Conservation (phyloP, 2,888 invertebrate species). For the Netelia melanura region DNA sequence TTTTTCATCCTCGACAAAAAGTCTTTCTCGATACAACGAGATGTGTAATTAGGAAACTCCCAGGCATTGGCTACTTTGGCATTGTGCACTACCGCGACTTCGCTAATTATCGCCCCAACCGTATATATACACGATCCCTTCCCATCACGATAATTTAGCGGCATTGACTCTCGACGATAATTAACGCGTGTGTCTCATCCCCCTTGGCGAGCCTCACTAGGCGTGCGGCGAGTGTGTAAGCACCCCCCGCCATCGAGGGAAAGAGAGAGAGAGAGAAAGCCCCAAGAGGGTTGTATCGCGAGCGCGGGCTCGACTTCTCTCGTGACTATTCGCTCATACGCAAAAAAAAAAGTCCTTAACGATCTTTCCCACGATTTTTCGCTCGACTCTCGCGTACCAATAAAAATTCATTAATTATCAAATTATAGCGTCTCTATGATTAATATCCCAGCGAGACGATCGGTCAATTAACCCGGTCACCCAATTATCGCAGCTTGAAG, state of each 20-base stretch:
- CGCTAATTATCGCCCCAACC: constrained; percentile 57
- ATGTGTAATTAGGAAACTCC: neutral
- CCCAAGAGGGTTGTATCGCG: constrained; percentile 59
- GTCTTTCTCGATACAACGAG: too few species aligned
- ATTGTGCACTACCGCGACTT: constrained; percentile 25
- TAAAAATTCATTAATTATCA: constrained; percentile 32
- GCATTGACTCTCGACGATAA: constrained; percentile 64
- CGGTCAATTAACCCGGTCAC: neutral
- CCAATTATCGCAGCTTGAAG: neutral
- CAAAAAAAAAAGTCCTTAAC: constrained; percentile 73
- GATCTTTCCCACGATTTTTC: constrained; percentile 79
- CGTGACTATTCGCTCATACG: constrained; percentile 60
- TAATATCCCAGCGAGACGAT: neutral
- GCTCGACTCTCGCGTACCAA: constrained; percentile 4
- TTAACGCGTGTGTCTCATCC: constrained; percentile 64
- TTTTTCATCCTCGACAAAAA: too few species aligned
- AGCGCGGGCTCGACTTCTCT: constrained; percentile 20
- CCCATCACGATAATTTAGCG: constrained; percentile 64
- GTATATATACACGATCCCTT: constrained; percentile 31
- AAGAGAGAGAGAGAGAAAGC: constrained; percentile 72
- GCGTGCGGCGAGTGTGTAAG: constrained; percentile 36
- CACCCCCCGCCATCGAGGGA: constrained; percentile 49
- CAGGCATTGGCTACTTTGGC: constrained; percentile 22
- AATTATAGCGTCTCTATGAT: constrained; percentile 27
- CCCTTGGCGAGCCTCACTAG: constrained; percentile 34